Evolutionary conservation across 2,113 vertebrate genomes (phyloP), one percentile per base, ranked within the genome.

Genomic region (Coptodon rendalli): DNA sequence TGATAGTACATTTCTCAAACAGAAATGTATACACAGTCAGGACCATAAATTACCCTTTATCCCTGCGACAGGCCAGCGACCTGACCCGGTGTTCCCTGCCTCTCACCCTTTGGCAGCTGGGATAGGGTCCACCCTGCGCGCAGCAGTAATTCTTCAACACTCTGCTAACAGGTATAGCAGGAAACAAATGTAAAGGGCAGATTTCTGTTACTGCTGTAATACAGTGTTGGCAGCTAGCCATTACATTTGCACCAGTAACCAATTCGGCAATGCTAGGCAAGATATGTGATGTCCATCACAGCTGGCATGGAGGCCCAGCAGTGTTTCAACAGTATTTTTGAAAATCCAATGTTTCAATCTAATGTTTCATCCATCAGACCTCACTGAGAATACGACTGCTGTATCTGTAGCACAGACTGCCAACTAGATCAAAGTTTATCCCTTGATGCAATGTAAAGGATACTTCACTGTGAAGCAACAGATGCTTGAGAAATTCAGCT

Each of bases 351-450:
- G 19, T 13, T 68, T 22, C 34, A 68, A 22, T 22, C 61, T 13
- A 68, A 45, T 79, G 83, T 89, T 43, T 50, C 29, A 50, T 80
- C 81, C 3, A 7, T 81, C 48, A 78, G 59, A 80, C 36, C 36
- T 80, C 27, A 7, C 59, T 22, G 27, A 48, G 16, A 82, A 45
- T 76, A 61, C 4, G 6, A 52, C 73, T 52, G 27, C 45, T 78
- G 27, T 31, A 50, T 78, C 71, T 8, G 71, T 50, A 78, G 71
- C 71, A 31, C 43, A 19, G 71, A 78, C 24, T 78, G 73, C 45
- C 73, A n/a, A 13, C 27, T 78, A 78, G 73, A 78, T 52, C 45
- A 34, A 78, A 78, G 1, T 52, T 50, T 34, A 29, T 48, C 0
- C 16, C 2, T 10, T 0, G 0, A 73, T 48, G 9, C 0, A 48